Base-by-base conservation (phyloP, 2,888 invertebrate species). In the Hemicrepidius hirtus region DNA sequence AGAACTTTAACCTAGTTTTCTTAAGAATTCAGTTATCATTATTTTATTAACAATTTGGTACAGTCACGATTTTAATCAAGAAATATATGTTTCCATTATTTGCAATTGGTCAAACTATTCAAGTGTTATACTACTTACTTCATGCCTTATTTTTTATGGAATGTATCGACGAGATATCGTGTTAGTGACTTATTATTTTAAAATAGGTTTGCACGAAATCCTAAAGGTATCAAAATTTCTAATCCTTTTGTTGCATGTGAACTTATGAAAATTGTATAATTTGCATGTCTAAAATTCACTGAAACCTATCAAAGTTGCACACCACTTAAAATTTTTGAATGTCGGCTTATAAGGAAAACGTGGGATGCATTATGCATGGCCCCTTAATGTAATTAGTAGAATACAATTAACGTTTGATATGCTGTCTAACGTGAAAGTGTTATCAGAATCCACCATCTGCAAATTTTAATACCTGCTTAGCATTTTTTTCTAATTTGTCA, bases 161-260 rank as follows among this genome's bases (percentile, higher is more conserved):
- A 24, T 2, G 24, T 24, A 18, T 18, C 44, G 20, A 57, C 16
- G 13, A 6, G 18, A 24, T 71, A 37, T 71, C 71, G 71, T 71
- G 71, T 66, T 59, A 49, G 46, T 40, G 53, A 40, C 67, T 63
- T 67, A 53, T 72, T 67, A 72, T 67, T 44, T 62, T 68, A 37
- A 67, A 71, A 53, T 49, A 20, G 37, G 28, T 53, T n/a, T 18
- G 24, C 59, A 72, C 67, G 60, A 67, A 57, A 44, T 50, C 21
- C 28, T n/a, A 41, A 40, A 65, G 46, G 37, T 37, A 21, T 66
- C 13, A 32, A 60, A 35, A 12, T 57, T 44, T 57, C 7, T 20
- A 40, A 40, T 32, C 24, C 53, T 57, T 71, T 67, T 67, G 60
- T 66, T 32, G 32, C 49, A 32, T 32, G 32, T 55, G 3, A 37